Percentiles rank a stretch among this genome's conserved stretches.
These are phyloP conservation scores for Botrylloides violaceus DNA, from an alignment of 23 tunicate species.

Conservation along the genomic window DNA sequence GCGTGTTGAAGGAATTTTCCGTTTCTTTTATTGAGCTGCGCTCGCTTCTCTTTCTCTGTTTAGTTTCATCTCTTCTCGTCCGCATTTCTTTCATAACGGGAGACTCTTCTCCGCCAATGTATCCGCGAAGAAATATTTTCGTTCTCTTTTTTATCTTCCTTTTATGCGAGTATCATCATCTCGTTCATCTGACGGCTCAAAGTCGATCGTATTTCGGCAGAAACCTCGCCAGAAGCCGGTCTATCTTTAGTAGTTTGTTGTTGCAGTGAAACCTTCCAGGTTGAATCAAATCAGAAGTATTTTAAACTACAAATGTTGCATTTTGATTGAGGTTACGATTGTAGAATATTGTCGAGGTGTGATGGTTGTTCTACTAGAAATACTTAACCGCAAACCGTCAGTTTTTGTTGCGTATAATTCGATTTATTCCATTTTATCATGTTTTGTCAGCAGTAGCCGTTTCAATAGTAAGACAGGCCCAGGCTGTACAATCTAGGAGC, in stretches of 20 bases:
- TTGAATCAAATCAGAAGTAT: not conserved
- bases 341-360: no score
- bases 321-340: no score
- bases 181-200: not conserved
- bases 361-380: no score
- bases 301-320: not conserved
- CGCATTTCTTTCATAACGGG: not conserved
- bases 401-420: no score
- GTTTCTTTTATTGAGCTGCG: no score
- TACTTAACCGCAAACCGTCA: no score
- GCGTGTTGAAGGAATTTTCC: no score
- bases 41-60: not conserved
- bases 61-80: not conserved
- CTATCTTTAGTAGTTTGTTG: not conserved
- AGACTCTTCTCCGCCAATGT: not conserved
- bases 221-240: slow-evolving; percentile 12
- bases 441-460: not conserved
- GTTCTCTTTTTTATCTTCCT: slow-evolving; percentile 16
- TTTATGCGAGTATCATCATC: slow-evolving; percentile 2
- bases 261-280: not conserved
- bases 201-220: slow-evolving; percentile 16
- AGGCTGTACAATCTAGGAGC: slow-evolving; percentile 3
- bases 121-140: not conserved
- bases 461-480: slow-evolving; percentile 5
- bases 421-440: no score